These are phyloP conservation scores for Rhynchonycteris naso DNA, from an alignment of 2,797 vertebrate species.

Conservation along the genomic window DNA sequence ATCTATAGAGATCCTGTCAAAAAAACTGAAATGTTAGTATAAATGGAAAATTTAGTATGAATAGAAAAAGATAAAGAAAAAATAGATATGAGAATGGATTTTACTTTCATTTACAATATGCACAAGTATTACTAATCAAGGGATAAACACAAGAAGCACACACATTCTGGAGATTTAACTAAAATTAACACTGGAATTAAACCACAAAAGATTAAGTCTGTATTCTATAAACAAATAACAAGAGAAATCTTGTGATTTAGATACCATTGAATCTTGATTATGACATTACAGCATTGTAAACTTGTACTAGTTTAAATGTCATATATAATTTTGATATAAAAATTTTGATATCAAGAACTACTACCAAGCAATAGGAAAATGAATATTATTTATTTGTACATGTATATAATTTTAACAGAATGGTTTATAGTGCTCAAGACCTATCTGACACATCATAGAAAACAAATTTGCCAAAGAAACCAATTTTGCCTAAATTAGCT, in stretches of 20 bases:
- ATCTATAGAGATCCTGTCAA: not conserved
- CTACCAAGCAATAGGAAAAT: not conserved
- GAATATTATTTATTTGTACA: not conserved
- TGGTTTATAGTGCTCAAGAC: not conserved
- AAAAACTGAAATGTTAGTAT: not conserved
- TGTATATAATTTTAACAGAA: not conserved
- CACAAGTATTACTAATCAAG: not conserved
- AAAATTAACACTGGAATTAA: not conserved
- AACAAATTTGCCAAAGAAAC: not conserved
- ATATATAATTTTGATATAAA: conserved; percentile 22
- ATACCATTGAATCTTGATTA: not conserved
- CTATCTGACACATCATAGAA: not conserved
- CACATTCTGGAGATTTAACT: not conserved
- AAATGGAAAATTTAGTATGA: not conserved
- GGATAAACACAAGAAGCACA: not conserved
- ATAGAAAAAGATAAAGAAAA: not conserved
- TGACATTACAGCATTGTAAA: not conserved
- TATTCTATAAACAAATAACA: not conserved
- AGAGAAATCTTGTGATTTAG: not conserved
- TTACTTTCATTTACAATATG: not conserved
- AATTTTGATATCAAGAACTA: not conserved
- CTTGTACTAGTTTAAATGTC: not conserved
- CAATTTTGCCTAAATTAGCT: not conserved
- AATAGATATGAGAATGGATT: not conserved
- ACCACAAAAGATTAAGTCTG: not conserved